These are phyloP conservation scores for Diplolepis rosae DNA, from an alignment of 2,888 invertebrate genomes.

Conservation along the genomic window DNA sequence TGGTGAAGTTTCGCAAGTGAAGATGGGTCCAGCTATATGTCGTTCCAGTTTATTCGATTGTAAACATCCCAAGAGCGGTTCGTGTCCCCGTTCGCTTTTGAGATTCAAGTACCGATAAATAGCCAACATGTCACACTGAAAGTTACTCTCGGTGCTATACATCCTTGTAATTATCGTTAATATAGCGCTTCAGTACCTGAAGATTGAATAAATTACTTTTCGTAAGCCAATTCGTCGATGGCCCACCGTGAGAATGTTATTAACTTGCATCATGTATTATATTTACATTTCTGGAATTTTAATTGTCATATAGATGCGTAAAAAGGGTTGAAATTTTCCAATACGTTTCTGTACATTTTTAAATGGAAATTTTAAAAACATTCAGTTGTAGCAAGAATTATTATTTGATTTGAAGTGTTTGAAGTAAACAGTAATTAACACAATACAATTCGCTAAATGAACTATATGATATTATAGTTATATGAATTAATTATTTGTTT, in stretches of 20 bases:
- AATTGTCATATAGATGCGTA: neutral
- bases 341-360: neutral
- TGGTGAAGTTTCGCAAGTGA: constrained; percentile 21
- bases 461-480: too few species aligned
- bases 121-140: constrained; percentile 11
- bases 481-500: too few species aligned
- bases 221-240: constrained; percentile 17
- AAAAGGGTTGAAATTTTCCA: neutral
- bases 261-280: constrained; percentile 10
- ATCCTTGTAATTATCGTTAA: constrained; percentile 17
- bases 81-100: neutral
- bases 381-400: too few species aligned
- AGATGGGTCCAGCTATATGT: constrained; percentile 13
- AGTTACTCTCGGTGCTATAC: constrained; percentile 8
- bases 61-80: constrained; percentile 2
- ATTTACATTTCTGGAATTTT: neutral
- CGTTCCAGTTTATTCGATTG: constrained; percentile 30
- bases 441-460: too few species aligned
- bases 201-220: constrained; percentile 19
- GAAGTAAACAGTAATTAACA: too few species aligned
- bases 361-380: too few species aligned
- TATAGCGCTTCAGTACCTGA: neutral
- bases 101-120: constrained; percentile 19
- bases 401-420: too few species aligned
- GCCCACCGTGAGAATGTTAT: constrained; percentile 12